Percentiles rank a stretch among this genome's conserved stretches.
These are phyloP conservation scores for Spilarctia lutea DNA, from an alignment of 2,888 invertebrate genomes.

Conservation along the genomic window DNA sequence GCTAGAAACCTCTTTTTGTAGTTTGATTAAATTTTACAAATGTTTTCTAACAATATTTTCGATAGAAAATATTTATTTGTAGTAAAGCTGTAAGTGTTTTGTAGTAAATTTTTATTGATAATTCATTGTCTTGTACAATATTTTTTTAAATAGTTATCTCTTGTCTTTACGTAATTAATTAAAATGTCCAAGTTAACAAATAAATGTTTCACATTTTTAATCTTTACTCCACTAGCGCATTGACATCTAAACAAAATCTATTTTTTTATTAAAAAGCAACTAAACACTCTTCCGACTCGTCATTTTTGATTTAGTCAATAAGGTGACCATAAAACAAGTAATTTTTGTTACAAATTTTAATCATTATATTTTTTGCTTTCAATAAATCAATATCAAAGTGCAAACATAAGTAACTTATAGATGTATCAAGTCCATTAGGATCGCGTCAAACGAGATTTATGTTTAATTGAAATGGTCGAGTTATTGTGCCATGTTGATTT, in stretches of 20 bases:
- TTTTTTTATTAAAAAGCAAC: not conserved
- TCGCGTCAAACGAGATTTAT: constrained; percentile 79
- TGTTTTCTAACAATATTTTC: not conserved
- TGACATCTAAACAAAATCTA: not conserved
- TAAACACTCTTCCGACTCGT: not conserved
- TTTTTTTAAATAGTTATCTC: too few relatives aligned
- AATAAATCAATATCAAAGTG: constrained; percentile 20
- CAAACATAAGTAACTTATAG: constrained; percentile 56
- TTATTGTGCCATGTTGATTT: constrained; percentile 81
- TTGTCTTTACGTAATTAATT: too few relatives aligned
- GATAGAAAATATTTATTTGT: too few relatives aligned
- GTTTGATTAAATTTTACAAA: constrained; percentile 16
- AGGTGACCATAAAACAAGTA: constrained; percentile 30
- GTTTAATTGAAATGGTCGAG: constrained; percentile 83
- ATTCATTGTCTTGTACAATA: too few relatives aligned
- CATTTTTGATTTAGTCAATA: not conserved
- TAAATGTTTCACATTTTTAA: not conserved
- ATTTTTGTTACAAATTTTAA: not conserved
- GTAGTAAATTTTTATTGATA: too few relatives aligned
- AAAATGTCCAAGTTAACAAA: too few relatives aligned
- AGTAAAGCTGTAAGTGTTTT: too few relatives aligned
- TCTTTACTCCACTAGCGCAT: not conserved
- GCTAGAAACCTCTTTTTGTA: constrained; percentile 80
- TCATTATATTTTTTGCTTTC: constrained; percentile 15
- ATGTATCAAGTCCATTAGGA: constrained; percentile 76